Conservation (phyloP, 2,888 invertebrate genomes). For the Cataglyphis cursor region DNA sequence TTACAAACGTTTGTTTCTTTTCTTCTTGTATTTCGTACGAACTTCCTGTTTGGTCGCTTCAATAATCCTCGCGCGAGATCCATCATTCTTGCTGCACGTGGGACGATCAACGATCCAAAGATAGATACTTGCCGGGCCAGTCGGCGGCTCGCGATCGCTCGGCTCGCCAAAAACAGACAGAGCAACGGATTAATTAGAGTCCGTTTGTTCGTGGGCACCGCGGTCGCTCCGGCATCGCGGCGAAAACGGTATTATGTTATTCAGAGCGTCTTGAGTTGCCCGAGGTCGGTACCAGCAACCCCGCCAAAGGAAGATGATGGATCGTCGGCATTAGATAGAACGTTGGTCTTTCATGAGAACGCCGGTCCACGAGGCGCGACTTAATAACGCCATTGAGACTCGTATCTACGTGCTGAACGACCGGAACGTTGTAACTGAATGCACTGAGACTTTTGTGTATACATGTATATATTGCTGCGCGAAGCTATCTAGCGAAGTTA, state of each 20-base stretch:
- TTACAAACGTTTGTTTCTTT: background rate
- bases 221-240: constrained; percentile 70
- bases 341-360: constrained; percentile 82
- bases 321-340: constrained; percentile 83
- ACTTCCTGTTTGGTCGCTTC: background rate
- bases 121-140: constrained; percentile 34
- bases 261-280: constrained; percentile 75
- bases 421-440: constrained; percentile 54
- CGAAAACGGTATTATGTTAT: constrained; percentile 76
- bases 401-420: constrained; percentile 55
- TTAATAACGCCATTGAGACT: constrained; percentile 82
- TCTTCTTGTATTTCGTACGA: background rate
- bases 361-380: constrained; percentile 76
- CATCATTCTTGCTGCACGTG: constrained; percentile 44
- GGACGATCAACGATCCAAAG: constrained; percentile 35
- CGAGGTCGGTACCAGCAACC: constrained; percentile 77
- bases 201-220: constrained; percentile 75
- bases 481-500: constrained; percentile 28
- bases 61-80: constrained; percentile 10
- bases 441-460: constrained; percentile 29
- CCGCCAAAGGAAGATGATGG: constrained; percentile 83
- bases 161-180: constrained; percentile 63
- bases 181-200: constrained; percentile 73
- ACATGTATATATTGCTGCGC: constrained; percentile 13
- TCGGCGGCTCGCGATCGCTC: constrained; percentile 29